Base-by-base conservation (phyloP, 2,888 invertebrate genomes). In the Incurvaria masculella region DNA sequence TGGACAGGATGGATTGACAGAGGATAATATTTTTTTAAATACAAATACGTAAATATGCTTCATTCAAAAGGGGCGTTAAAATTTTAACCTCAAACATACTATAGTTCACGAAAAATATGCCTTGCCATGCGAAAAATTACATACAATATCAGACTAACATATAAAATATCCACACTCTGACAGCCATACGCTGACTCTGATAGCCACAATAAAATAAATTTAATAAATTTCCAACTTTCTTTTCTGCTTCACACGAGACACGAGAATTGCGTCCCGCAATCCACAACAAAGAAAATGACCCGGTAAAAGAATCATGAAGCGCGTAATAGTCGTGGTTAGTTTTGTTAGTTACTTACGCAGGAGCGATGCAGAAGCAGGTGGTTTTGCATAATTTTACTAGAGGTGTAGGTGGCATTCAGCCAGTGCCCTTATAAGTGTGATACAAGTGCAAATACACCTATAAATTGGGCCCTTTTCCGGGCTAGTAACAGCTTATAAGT, bases 401-500 rank as follows among this genome's bases (percentile, higher is more conserved):
- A 44, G 21, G 21, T 23, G 44, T 44, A 17, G 23, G 44, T 44
- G 17, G 44, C 21, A 44, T 23, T 44, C 23, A 21, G 23, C 10
- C 23, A 44, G n/a, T 21, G 44, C 23, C 17, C 21, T 23, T 23
- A 21, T 44, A 44, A 23, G 23, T 23, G 21, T 21, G 21, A 23
- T 23, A 44, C 21, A 44, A 44, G 23, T 44, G 44, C 23, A 23
- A 44, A 44, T 23, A 21, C 44, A 44, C 44, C 23, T 23, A 44
- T 44, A 44, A 44, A 21, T 17, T 23, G 44, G 44, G 44, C 44
- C 44, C 21, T 44, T 44, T 44, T 44, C 44, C 44, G 44, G 44
- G 21, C 44, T 44, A 23, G 21, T 44, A 44, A 44, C 14, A 21
- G 26, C 44, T 44, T 23, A 44, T 23, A 23, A 44, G 26, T 44